Conservation (phyloP, 2,113 vertebrate genomes). For the Apteryx owenii region DNA sequence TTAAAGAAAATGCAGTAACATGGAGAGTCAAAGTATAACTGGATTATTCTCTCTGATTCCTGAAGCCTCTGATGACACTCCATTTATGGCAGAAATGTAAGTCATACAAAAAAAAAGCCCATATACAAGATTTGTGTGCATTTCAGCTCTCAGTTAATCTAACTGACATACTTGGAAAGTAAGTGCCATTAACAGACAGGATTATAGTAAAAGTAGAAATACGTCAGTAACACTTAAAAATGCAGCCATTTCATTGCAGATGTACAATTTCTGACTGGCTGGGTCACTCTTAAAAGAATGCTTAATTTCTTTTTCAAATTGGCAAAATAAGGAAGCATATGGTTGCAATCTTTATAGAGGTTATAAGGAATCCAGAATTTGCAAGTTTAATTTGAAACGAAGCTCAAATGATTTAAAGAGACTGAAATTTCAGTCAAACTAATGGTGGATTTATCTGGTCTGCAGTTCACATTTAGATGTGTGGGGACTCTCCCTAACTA, state of each 20-base stretch:
- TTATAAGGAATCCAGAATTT: conserved; percentile 36
- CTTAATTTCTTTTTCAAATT: conserved; percentile 38
- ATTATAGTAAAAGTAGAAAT: conserved; percentile 50
- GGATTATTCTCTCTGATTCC: not conserved
- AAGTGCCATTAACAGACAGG: conserved; percentile 25
- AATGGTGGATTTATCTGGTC: not conserved
- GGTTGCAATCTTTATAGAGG: conserved; percentile 45
- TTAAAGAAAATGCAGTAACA: not conserved
- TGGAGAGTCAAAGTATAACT: not conserved
- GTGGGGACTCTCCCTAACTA: not conserved
- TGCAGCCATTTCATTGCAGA: conserved; percentile 4
- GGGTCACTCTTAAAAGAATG: conserved; percentile 28
- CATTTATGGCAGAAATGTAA: not conserved
- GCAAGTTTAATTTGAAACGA: not conserved
- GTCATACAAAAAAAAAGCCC: not conserved
- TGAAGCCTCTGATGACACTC: not conserved
- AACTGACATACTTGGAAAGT: conserved; percentile 11
- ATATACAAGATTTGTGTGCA: not conserved
- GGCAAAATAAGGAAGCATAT: conserved; percentile 58
- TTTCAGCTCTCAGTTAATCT: not conserved
- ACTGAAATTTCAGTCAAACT: conserved; percentile 16
- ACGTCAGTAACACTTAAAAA: conserved; percentile 43
- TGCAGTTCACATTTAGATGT: not conserved
- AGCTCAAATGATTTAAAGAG: conserved; percentile 33
- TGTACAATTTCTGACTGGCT: conserved; percentile 22